Evolutionary conservation across 2,888 invertebrate genomes (phyloP), one percentile per base, ranked within the genome.

Genomic region (Pyrrhosoma nymphula): DNA sequence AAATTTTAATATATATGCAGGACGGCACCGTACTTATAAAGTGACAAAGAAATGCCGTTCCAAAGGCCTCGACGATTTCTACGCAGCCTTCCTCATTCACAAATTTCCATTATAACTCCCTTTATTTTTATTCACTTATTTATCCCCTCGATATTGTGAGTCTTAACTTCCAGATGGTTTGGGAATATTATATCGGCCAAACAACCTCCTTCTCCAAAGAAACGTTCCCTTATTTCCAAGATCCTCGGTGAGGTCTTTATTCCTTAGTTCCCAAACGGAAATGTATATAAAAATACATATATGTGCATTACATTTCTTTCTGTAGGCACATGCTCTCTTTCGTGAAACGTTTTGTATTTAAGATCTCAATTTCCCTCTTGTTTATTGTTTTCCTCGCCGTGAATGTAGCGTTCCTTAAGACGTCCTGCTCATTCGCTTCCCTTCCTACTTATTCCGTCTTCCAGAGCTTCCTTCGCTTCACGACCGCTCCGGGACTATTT

Each of bases 331-430:
- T 2, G 35, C 75, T 10, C 75, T 35, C 0, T 82, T 16, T 6
- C 14, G 35, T 14, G 30, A 82, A 82, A 82, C 30, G 26, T 35
- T 82, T 82, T 39, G 55, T 56, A 89, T 89, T 89, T 47, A 89
- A 89, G 89, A 39, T 6, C 89, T 89, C 89, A 56, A 55, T 89
- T 89, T 89, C 12, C 23, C 56, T 89, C 35, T 89, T n/a, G 23
- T 26, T 89, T 55, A 89, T 89, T 89, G 55, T 56, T 47, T 47
- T 55, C 89, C 56, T 14, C 82, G 26, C 26, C 26, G n/a, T n/a
- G 89, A 89, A 35, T 10, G 89, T 47, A 16, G 82, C 1, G 89
- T 8, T 89, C 88, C 16, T 47, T 39, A 88, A 88, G 47, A 88
- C 88, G 30, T 82, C n/a, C 47, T 47, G 4, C 26, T 47, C 20